Evolutionary conservation across 2,888 invertebrate species (phyloP).

Genomic region (Heliconius sara): DNA sequence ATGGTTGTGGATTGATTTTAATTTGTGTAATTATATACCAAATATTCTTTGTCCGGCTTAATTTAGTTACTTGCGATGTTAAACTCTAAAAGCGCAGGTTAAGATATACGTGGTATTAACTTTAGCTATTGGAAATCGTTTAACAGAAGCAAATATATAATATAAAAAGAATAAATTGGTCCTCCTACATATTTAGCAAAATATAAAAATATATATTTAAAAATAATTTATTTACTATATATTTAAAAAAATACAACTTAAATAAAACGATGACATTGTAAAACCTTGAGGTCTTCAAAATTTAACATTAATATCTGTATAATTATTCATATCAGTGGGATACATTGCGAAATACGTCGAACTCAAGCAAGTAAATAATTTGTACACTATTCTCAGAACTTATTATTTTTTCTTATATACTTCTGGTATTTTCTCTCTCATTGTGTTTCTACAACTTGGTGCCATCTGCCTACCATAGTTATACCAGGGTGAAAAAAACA

Average conservation of each 20-base stretch:
- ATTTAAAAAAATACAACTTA: not conserved
- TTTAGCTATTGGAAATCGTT: not conserved
- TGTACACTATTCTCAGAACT: slow-evolving; percentile 42
- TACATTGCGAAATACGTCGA: slow-evolving; percentile 51
- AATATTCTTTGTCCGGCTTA: not conserved
- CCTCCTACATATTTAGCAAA: too few relatives aligned
- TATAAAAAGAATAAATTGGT: not conserved
- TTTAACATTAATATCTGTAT: slow-evolving; percentile 51
- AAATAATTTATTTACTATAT: not conserved
- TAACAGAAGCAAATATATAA: not conserved
- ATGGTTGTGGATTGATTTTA: not conserved
- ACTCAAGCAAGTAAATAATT: slow-evolving; percentile 38
- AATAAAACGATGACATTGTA: slow-evolving; percentile 1
- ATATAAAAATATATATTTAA: not conserved
- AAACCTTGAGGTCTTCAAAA: slow-evolving; percentile 48
- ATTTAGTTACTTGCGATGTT: not conserved
- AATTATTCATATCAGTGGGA: slow-evolving; percentile 52
- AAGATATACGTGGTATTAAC: not conserved
- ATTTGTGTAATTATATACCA: not conserved
- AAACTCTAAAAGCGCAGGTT: too few relatives aligned
- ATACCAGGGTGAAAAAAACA: too few relatives aligned
- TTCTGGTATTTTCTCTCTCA: too few relatives aligned
- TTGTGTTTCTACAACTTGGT: too few relatives aligned
- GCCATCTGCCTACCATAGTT: too few relatives aligned
- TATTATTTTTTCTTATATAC: not conserved